These are phyloP conservation scores for Dryobotodes eremita DNA, from an alignment of 2,888 invertebrate genomes.

Conservation along the genomic window DNA sequence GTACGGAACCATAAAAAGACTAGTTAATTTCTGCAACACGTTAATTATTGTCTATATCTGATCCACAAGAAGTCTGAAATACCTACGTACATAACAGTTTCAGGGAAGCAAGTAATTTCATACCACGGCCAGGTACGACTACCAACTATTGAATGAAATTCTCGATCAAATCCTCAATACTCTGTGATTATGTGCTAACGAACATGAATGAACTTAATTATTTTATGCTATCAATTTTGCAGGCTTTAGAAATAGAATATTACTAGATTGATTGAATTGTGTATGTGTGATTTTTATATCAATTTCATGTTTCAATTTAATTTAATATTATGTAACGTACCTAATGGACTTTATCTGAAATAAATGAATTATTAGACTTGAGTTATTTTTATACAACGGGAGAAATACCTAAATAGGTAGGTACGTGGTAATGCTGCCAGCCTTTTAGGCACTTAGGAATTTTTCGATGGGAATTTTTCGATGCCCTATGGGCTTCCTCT, in stretches of 20 bases:
- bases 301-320: no score
- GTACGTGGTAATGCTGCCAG: no score
- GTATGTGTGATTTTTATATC: no score
- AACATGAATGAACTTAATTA: background rate
- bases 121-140: background rate
- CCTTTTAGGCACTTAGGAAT: background rate
- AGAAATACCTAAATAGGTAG: no score
- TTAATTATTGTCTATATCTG: background rate
- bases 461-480: no score
- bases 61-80: background rate
- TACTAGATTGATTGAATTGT: background rate
- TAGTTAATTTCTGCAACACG: background rate
- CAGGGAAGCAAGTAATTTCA: background rate
- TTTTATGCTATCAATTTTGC: background rate
- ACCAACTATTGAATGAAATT: conserved; percentile 8
- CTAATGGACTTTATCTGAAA: no score
- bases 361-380: background rate
- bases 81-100: background rate
- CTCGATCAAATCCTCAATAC: conserved; percentile 3
- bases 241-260: conserved; percentile 3
- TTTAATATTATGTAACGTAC: no score
- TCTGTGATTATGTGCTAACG: conserved; percentile 2
- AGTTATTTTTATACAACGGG: background rate
- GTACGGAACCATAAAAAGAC: no score
- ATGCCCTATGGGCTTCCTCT: no score